Evolutionary conservation across 1,140 invertebrate species (phyloP).

Genomic region (Mizuhopecten yessoensis): DNA sequence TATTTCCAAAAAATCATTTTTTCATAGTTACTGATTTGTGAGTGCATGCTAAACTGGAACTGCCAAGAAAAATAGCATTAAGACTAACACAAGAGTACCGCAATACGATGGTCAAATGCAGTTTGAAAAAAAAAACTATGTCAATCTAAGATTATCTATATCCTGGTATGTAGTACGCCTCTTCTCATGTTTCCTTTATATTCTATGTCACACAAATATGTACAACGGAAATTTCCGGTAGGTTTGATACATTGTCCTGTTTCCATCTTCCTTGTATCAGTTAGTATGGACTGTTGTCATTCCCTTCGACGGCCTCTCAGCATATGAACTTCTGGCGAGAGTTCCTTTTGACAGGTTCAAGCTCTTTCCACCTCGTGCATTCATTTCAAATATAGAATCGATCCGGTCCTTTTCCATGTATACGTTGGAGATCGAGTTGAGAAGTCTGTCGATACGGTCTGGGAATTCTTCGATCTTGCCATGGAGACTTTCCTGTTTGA

Average conservation of each 20-base stretch:
- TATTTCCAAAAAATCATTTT: no score
- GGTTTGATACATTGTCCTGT: background rate
- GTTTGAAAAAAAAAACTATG: background rate
- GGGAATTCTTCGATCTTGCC: constrained; percentile 81
- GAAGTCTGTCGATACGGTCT: constrained; percentile 82
- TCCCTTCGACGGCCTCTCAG: background rate
- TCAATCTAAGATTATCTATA: background rate
- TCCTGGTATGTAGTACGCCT: no score
- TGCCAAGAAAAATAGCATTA: no score
- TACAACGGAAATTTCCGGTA: background rate
- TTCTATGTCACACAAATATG: background rate
- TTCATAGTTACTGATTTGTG: no score
- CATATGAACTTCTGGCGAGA: background rate
- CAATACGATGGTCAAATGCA: background rate
- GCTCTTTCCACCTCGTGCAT: constrained; percentile 48
- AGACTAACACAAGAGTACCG: background rate
- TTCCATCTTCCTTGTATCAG: background rate
- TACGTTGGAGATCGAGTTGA: constrained; percentile 83
- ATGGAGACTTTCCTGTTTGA: constrained; percentile 55
- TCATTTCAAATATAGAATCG: constrained; percentile 67
- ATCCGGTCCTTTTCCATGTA: constrained; percentile 82
- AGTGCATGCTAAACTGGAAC: no score
- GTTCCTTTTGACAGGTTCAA: constrained; percentile 46
- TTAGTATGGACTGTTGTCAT: constrained; percentile 53
- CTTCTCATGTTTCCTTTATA: background rate